Conservation (phyloP, 2,113 vertebrate species). For the Anhinga rufa region DNA sequence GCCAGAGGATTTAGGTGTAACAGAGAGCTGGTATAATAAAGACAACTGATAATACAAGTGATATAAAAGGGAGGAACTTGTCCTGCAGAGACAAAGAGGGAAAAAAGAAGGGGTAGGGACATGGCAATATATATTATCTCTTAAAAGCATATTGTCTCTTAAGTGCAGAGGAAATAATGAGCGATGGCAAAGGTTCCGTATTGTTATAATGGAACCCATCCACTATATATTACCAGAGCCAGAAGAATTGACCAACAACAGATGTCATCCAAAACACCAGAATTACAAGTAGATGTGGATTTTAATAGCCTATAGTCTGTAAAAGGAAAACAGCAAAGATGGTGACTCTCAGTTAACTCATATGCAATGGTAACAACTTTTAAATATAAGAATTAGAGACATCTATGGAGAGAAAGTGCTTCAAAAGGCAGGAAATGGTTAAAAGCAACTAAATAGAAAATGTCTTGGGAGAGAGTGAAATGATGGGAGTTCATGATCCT, state of each 20-base stretch:
- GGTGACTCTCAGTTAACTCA: accelerated
- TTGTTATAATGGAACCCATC: not conserved
- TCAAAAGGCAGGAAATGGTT: not conserved
- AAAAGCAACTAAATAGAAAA: not conserved
- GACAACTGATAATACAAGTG: not conserved
- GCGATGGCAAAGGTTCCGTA: not conserved
- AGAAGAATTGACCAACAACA: not conserved
- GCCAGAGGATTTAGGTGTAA: not conserved
- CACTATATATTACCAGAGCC: not conserved
- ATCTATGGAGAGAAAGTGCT: not conserved
- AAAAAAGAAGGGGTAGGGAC: not conserved
- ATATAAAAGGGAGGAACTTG: not conserved
- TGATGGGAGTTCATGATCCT: not conserved
- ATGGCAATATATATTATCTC: not conserved
- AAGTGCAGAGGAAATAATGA: not conserved
- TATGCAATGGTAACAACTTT: accelerated
- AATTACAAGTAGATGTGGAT: not conserved
- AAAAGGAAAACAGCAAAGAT: not conserved
- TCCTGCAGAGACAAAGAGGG: not conserved
- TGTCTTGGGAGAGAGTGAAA: not conserved
- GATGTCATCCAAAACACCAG: not conserved
- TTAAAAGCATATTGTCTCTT: not conserved
- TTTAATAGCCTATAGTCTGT: not conserved
- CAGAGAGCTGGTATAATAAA: not conserved
- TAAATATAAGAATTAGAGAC: not conserved